These are phyloP conservation scores for Portunus trituberculatus DNA, from an alignment of 1,140 invertebrate species.

Conservation along the genomic window DNA sequence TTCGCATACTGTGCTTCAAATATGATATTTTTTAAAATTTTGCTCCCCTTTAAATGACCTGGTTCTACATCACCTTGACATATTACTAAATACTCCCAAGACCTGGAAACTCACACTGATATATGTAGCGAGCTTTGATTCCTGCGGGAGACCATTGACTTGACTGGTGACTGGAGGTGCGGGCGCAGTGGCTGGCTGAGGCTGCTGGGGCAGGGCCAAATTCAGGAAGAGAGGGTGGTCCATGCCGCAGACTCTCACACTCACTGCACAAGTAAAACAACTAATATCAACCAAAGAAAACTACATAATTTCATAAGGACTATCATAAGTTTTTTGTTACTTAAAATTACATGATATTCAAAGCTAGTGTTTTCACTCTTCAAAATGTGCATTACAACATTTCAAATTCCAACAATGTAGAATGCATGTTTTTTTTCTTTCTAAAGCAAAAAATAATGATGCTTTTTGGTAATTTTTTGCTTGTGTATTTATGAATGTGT, in stretches of 20 bases:
- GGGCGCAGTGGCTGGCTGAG: constrained; percentile 58
- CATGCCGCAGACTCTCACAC: constrained; percentile 66
- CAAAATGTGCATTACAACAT: neutral
- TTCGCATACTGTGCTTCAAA: too few relatives aligned
- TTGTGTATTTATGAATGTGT: too few relatives aligned
- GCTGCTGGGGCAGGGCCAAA: constrained; percentile 72
- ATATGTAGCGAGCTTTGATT: constrained; percentile 92
- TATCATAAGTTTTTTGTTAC: neutral
- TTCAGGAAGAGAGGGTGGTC: constrained; percentile 77
- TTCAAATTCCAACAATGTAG: neutral
- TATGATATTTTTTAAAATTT: too few relatives aligned
- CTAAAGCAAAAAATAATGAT: too few relatives aligned
- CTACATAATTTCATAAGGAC: neutral
- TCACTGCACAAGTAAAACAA: constrained; percentile 28
- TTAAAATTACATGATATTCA: neutral
- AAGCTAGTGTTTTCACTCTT: neutral
- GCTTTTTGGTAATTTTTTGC: too few relatives aligned
- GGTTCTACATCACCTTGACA: too few relatives aligned
- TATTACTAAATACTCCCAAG: neutral
- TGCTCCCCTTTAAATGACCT: too few relatives aligned
- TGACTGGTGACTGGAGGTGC: constrained; percentile 79
- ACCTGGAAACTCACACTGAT: constrained; percentile 81
- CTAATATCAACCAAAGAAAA: neutral
- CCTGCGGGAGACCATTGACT: constrained; percentile 89
- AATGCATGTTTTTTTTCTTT: too few relatives aligned